A percentile compares a stretch with the other conserved stretches of the same genome.
Evolutionary conservation across 2,797 vertebrate species (phyloP).

Genomic region (Benthosema pterotum): DNA sequence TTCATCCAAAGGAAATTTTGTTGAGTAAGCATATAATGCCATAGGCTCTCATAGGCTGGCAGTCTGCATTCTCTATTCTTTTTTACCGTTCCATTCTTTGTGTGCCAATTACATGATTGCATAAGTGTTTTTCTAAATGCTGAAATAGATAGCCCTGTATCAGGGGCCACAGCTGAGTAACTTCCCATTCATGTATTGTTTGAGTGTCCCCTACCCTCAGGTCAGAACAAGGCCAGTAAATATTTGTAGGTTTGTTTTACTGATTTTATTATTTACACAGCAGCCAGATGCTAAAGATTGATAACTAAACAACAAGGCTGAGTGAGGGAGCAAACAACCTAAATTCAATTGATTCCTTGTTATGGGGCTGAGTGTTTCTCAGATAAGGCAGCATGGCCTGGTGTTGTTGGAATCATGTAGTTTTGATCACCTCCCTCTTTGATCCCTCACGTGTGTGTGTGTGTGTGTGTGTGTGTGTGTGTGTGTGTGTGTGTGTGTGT

Average conservation of each 20-base stretch:
- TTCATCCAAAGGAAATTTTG: not conserved
- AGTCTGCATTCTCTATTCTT: not conserved
- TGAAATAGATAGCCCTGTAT: conserved; percentile 54
- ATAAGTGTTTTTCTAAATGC: conserved; percentile 44
- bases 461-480: no score
- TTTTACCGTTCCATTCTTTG: conserved; percentile 19
- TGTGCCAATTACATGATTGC: conserved; percentile 39
- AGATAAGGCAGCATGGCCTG: conserved; percentile 41
- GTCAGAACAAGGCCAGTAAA: conserved; percentile 61
- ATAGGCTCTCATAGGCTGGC: conserved; percentile 8
- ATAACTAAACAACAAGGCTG: conserved; percentile 53
- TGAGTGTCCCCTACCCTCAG: conserved; percentile 40
- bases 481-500: no score
- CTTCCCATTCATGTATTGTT: conserved; percentile 70
- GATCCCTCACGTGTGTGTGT: no score
- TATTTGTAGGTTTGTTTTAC: conserved; percentile 61
- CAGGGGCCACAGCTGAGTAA: conserved; percentile 63
- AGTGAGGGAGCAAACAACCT: conserved; percentile 42
- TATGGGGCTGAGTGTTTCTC: conserved; percentile 41
- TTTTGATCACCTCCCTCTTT: conserved; percentile 26
- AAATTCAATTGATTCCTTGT: conserved; percentile 62
- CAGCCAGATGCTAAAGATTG: conserved; percentile 65
- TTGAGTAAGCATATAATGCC: conserved; percentile 1
- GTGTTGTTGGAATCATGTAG: conserved; percentile 24
- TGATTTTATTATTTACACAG: conserved; percentile 64